Evolutionary conservation across 2,797 vertebrate genomes (phyloP), one percentile per base, ranked within the genome.

Genomic region (Capromys pilorides): DNA sequence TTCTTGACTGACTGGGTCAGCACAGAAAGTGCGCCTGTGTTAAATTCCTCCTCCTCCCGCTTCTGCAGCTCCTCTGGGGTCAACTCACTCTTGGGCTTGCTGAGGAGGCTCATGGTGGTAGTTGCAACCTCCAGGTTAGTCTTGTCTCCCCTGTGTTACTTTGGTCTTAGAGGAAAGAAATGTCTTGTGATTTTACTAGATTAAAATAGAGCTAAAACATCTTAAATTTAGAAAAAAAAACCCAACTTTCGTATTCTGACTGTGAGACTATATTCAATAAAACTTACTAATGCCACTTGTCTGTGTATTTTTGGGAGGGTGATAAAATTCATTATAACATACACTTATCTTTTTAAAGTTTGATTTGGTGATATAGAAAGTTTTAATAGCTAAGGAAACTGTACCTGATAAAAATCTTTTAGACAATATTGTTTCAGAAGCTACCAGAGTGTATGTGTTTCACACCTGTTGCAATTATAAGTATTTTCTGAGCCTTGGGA

Each of bases 351-450:
- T 66, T 73, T 93, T 19, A 79, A 91, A 83, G 41, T 84, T 88
- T 12, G 80, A 6, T 62, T 54, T 80, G 41, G 49, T 26, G 24
- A 81, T 36, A 31, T 59, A 77, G 31, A 21, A 87, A 49, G 75
- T 41, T 86, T 81, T 66, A 89, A 66, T 24, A 75, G 64, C 3
- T 90, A 66, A 66, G 57, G 14, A 86, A 95, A 64, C 45, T 92
- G 16, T 81, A 66, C 9, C 59, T 90, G 8, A 33, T 66, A 41
- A 51, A 4, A 33, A n/a, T 51, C 31, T 12, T 66, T n/a, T 22
- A 36, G 21, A 11, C 31, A 51, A 66, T 85, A 91, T 83, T 36
- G n/a, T 28, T 24, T 79, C 10, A n/a, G 73, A 78, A 78, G 62
- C 57, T 61, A n/a, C 59, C 51, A 67, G 39, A 31, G 5, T 92